A percentile compares a stretch with the other conserved stretches of the same genome.
Conservation (phyloP, 2,797 vertebrate species). For the Tragopan temminckii region DNA sequence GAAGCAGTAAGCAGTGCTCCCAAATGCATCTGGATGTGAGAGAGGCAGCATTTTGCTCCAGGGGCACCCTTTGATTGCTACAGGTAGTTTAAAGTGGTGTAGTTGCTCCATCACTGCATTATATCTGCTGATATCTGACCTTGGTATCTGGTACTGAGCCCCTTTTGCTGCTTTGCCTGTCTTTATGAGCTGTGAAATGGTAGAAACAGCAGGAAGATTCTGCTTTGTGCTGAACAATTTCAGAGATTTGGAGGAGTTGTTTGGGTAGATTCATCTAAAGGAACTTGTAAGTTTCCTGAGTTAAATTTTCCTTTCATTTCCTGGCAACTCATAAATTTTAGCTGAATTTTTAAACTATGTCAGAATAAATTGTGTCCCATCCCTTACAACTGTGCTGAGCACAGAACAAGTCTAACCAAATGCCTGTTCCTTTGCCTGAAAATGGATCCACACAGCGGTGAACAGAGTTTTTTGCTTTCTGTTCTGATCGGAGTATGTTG, state of each 20-base stretch:
- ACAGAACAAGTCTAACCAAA: neutral
- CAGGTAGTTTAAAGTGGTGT: neutral
- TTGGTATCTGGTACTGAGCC: neutral
- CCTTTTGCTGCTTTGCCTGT: neutral
- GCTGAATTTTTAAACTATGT: neutral
- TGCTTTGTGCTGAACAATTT: neutral
- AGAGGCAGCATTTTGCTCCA: neutral
- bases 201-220: neutral
- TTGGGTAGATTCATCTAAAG: neutral
- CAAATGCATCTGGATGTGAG: accelerated
- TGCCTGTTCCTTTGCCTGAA: neutral
- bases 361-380: neutral
- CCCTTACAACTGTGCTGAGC: neutral
- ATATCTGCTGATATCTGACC: neutral
- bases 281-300: neutral
- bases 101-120: neutral
- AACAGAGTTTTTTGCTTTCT: neutral
- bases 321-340: neutral
- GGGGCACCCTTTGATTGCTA: neutral
- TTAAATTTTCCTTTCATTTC: neutral
- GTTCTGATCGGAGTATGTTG: neutral
- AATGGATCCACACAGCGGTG: neutral
- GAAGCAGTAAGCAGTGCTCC: neutral
- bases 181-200: neutral
- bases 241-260: neutral